phyloP scores from a whole-genome alignment of 2,797 vertebrate species.

The Protosalanx chinensis region DNA sequence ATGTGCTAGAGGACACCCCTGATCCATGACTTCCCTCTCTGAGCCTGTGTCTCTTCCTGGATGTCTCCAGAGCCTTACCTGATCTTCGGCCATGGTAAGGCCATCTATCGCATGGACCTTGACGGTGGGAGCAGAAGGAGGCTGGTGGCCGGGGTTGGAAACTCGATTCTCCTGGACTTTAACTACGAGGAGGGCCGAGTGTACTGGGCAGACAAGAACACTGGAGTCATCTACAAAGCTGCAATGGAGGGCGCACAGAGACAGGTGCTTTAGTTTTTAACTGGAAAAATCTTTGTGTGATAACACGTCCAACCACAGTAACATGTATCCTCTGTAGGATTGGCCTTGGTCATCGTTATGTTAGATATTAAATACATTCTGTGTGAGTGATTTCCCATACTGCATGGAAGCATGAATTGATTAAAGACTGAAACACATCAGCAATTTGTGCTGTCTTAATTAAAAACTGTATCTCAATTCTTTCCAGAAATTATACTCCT shows the following conservation, averaged over 20 bases:
- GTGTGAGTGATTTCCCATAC: no score
- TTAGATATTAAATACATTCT: neutral
- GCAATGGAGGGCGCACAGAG: constrained; percentile 74
- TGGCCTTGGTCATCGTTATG: no score
- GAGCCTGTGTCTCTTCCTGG: constrained; percentile 18
- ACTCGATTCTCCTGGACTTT: constrained; percentile 79
- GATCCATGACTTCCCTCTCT: neutral
- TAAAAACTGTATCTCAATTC: neutral
- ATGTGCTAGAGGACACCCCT: neutral
- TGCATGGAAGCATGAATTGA: no score
- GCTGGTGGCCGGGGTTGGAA: constrained; percentile 73
- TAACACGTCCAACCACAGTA: no score
- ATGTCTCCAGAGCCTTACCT: constrained; percentile 84
- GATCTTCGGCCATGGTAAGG: constrained; percentile 82
- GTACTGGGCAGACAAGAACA: constrained; percentile 84
- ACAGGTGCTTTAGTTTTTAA: constrained; percentile 72
- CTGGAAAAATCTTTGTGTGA: neutral
- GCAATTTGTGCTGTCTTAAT: no score
- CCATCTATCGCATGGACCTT: constrained; percentile 80
- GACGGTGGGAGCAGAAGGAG: constrained; percentile 79
- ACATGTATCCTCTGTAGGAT: no score
- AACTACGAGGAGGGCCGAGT: constrained; percentile 77
- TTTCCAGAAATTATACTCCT: constrained; percentile 77
- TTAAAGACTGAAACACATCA: no score
- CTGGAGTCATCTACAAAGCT: constrained; percentile 79